Conservation (phyloP, 2,797 vertebrate genomes). For the Delichon dasypus region DNA sequence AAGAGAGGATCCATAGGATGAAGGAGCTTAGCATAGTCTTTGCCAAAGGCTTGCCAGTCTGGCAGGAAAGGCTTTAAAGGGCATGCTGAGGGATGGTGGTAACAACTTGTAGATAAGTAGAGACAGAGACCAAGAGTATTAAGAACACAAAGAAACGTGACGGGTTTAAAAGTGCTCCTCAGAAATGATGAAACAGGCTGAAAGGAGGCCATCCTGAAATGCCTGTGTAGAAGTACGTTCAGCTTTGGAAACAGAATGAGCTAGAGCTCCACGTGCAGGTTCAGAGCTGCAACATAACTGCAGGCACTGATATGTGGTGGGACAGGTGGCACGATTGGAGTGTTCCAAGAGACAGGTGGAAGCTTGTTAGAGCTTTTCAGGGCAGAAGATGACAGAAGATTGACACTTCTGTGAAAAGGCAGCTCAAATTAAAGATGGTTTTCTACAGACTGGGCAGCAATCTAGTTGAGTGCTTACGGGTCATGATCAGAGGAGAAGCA, state of each 20-base stretch:
- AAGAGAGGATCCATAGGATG: not conserved
- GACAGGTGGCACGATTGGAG: not conserved
- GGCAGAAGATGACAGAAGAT: not conserved
- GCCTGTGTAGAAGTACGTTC: not conserved
- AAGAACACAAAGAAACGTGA: not conserved
- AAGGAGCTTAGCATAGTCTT: not conserved
- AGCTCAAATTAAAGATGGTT: not conserved
- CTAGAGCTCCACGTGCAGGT: not conserved
- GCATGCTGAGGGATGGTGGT: not conserved
- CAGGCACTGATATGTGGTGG: not conserved
- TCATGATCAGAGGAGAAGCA: not conserved
- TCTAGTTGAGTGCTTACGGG: not conserved
- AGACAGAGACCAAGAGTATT: not conserved
- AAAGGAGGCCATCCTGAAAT: not conserved
- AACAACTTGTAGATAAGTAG: not conserved
- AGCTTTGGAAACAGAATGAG: not conserved
- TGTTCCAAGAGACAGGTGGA: not conserved
- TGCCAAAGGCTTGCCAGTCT: not conserved
- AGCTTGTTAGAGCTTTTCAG: not conserved
- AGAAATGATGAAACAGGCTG: not conserved
- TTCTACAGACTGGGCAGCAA: not conserved
- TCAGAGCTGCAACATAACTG: not conserved
- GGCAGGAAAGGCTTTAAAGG: not conserved
- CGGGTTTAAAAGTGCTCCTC: not conserved
- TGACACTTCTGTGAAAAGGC: not conserved